These are phyloP conservation scores for Alectoris magna DNA, from an alignment of 2,797 vertebrate genomes.

Conservation along the genomic window DNA sequence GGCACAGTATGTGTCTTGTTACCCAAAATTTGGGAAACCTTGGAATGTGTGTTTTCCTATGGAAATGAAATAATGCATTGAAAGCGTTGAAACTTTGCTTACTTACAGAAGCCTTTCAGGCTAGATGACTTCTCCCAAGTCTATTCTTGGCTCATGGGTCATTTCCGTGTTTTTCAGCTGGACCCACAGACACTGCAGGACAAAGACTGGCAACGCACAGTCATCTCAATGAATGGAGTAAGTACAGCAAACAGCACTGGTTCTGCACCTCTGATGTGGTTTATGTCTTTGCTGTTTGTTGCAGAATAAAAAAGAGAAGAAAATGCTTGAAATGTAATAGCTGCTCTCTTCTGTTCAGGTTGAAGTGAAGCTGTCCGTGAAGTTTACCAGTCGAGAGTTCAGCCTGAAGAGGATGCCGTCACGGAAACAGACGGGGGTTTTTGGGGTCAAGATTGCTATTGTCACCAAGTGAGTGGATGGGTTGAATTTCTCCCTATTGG, in stretches of 20 bases:
- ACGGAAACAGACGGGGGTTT: slow-evolving; percentile 93
- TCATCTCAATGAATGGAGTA: slow-evolving; percentile 92
- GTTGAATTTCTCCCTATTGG: rapidly evolving
- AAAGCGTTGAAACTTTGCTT: neutral
- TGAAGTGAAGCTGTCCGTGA: slow-evolving; percentile 94
- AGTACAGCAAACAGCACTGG: slow-evolving; percentile 57
- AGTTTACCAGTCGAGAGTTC: slow-evolving; percentile 94
- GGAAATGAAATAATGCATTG: neutral
- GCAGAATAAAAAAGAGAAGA: neutral
- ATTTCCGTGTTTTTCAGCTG: slow-evolving; percentile 81
- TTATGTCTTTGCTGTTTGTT: neutral
- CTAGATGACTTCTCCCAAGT: neutral
- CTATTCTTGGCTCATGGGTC: neutral
- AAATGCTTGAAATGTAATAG: neutral
- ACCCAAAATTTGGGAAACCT: neutral
- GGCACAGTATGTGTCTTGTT: rapidly evolving
- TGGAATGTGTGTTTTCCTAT: neutral
- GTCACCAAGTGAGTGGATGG: slow-evolving; percentile 91
- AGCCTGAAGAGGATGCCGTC: slow-evolving; percentile 95
- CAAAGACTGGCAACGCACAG: slow-evolving; percentile 93
- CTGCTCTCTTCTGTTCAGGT: slow-evolving; percentile 79
- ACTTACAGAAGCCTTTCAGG: neutral
- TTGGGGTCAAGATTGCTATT: slow-evolving; percentile 91
- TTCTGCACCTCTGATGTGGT: neutral
- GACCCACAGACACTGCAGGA: slow-evolving; percentile 88